Conservation (phyloP, 1,140 invertebrate genomes). For the Pachyrhynchus sulphureomaculatus region DNA sequence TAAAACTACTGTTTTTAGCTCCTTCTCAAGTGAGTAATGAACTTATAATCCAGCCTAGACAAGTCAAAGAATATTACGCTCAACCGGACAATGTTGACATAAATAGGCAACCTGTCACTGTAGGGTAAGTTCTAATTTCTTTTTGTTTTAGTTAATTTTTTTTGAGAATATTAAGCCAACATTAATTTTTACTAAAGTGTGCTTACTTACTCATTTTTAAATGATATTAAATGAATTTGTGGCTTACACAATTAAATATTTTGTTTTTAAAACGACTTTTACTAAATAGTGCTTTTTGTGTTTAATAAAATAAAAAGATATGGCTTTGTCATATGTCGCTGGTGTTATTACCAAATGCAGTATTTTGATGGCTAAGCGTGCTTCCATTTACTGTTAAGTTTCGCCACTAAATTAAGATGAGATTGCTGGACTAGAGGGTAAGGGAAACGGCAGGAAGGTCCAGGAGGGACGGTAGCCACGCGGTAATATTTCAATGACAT, state of each 20-base stretch:
- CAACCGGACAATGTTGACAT: constrained; percentile 82
- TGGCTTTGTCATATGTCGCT: neutral
- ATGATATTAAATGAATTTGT: neutral
- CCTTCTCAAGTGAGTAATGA: constrained; percentile 53
- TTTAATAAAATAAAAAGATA: constrained; percentile 5
- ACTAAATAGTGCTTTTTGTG: constrained; percentile 4
- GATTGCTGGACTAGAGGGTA: too few species aligned
- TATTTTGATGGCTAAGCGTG: too few species aligned
- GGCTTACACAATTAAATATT: constrained; percentile 6
- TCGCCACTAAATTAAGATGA: too few species aligned
- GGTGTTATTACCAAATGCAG: neutral
- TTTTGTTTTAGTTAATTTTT: neutral
- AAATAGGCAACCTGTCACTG: constrained; percentile 77
- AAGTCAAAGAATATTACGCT: constrained; percentile 52
- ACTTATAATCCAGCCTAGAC: constrained; percentile 54
- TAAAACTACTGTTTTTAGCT: constrained; percentile 47
- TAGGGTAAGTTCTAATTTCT: constrained; percentile 72
- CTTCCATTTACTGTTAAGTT: too few species aligned
- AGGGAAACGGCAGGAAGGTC: too few species aligned
- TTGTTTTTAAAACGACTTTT: neutral
- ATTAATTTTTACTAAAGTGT: neutral
- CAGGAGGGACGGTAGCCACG: too few species aligned
- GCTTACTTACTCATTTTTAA: neutral
- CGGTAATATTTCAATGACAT: too few species aligned
- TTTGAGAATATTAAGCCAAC: neutral